Conservation (phyloP, 2,113 vertebrate genomes). For the Fukomys damarensis region DNA sequence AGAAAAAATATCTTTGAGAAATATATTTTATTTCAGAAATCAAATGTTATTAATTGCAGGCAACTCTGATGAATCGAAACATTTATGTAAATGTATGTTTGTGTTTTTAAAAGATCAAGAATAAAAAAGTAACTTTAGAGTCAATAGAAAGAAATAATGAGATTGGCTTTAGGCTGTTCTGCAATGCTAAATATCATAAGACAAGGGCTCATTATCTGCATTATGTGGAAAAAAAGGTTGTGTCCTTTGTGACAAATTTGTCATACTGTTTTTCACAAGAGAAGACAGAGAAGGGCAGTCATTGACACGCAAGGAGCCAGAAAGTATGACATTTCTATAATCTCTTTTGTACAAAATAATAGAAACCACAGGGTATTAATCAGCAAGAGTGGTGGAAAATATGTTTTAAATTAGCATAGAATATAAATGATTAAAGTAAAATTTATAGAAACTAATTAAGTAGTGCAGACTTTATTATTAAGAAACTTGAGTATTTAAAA, state of each 20-base stretch:
- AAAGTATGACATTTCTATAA: neutral
- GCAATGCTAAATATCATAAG: constrained; percentile 55
- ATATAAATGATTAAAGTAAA: neutral
- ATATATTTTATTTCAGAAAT: neutral
- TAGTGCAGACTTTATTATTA: neutral
- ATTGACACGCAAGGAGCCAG: neutral
- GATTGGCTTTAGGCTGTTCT: constrained; percentile 34
- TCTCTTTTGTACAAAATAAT: neutral
- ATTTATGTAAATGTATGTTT: neutral
- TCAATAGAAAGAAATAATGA: constrained; percentile 54
- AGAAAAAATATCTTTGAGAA: neutral
- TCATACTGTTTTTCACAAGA: constrained; percentile 59
- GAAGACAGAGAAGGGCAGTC: constrained; percentile 42
- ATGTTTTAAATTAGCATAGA: neutral
- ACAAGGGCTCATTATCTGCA: constrained; percentile 64
- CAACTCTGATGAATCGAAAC: neutral
- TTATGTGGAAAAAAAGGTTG: constrained; percentile 24
- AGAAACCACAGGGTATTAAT: neutral
- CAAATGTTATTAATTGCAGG: neutral
- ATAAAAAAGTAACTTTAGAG: constrained; percentile 1
- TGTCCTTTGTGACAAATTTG: constrained; percentile 54
- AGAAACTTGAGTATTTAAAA: neutral
- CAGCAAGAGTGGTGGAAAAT: neutral
- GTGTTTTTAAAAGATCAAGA: neutral
- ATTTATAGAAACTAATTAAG: neutral